These are phyloP conservation scores for Amblyraja radiata DNA, from an alignment of 2,797 vertebrate genomes.

Conservation along the genomic window DNA sequence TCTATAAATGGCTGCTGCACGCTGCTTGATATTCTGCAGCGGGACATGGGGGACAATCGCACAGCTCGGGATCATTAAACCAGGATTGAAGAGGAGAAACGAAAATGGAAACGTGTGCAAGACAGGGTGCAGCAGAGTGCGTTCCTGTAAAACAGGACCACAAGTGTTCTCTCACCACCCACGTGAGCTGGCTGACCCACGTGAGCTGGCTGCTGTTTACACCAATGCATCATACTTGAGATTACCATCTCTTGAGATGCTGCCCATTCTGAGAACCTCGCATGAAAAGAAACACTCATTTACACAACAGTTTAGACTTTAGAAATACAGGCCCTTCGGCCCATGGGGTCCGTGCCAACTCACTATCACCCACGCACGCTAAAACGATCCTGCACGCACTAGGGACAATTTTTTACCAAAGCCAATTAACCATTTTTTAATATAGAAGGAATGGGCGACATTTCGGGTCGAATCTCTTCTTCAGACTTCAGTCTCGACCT, in stretches of 20 bases:
- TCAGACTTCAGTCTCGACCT: too few species aligned
- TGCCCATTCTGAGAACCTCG: neutral
- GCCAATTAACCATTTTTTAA: neutral
- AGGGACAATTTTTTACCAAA: neutral
- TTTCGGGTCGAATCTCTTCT: too few species aligned
- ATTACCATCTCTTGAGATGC: neutral
- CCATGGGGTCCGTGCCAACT: too few species aligned
- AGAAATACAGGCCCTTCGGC: too few species aligned
- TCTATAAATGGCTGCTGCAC: neutral
- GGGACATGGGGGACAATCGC: neutral
- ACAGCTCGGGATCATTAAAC: neutral
- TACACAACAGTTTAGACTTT: neutral
- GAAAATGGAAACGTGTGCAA: neutral
- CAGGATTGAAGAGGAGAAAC: neutral
- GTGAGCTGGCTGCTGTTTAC: neutral
- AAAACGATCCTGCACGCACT: too few species aligned
- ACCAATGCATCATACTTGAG: neutral
- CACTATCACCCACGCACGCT: too few species aligned
- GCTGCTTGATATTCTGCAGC: constrained; percentile 10
- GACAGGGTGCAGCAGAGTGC: neutral
- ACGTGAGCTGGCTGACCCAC: constrained; percentile 16
- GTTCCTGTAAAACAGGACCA: neutral
- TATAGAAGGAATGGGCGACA: too few species aligned
- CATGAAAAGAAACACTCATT: neutral
- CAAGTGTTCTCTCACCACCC: neutral